A percentile compares a stretch with the other conserved stretches of the same genome.
Conservation (phyloP, 1,140 invertebrate genomes). For the Theocolax elegans region DNA sequence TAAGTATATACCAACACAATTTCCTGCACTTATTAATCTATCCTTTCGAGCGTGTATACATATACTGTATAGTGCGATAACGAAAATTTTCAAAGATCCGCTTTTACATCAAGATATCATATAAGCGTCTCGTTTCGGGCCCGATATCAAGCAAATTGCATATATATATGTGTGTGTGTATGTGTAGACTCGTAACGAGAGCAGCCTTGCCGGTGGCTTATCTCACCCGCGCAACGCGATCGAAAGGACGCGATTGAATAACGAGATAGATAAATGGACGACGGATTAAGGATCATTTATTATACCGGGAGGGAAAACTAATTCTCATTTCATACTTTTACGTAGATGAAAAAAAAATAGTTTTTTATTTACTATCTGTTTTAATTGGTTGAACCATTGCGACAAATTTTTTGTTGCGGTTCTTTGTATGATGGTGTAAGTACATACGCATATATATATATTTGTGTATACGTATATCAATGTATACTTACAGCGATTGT, state of each 20-base stretch:
- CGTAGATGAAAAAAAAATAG: no score
- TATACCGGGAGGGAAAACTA: background rate
- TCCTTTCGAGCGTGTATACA: no score
- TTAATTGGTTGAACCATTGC: no score
- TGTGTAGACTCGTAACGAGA: background rate
- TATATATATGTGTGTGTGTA: background rate
- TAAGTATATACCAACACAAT: no score
- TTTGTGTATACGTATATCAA: no score
- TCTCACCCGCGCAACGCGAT: background rate
- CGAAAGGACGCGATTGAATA: constrained; percentile 33
- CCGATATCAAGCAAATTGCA: background rate
- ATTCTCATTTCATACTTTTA: background rate
- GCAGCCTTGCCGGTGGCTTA: constrained; percentile 4
- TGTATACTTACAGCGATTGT: no score
- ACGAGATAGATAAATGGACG: constrained; percentile 27
- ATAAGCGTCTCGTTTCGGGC: background rate
- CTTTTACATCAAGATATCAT: background rate
- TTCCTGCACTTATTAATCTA: no score
- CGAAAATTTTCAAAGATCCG: constrained; percentile 16
- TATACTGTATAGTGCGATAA: no score
- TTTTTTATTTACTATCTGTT: no score
- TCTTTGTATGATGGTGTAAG: no score
- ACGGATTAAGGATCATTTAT: constrained; percentile 13
- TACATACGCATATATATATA: no score
- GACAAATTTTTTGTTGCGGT: no score